phyloP scores from a whole-genome alignment of 2,888 invertebrate species.

The Rotaria socialis region DNA sequence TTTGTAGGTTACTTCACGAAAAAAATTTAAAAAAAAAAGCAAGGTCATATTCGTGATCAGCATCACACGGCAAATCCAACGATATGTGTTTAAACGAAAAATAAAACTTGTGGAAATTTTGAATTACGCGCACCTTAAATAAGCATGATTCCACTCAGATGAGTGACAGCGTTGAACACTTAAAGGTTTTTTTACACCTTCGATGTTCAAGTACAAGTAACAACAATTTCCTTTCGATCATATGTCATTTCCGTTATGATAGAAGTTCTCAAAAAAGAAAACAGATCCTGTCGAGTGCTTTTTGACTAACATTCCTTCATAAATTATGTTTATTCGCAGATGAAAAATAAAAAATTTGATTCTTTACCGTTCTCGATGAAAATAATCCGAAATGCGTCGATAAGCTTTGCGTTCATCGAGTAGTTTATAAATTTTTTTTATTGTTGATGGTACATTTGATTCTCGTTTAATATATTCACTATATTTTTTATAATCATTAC shows the following conservation, averaged over 20 bases:
- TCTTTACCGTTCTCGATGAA: slow-evolving; percentile 35
- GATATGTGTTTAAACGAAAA: no score
- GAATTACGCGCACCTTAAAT: no score
- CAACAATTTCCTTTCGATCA: slow-evolving; percentile 1
- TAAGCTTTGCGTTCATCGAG: slow-evolving; percentile 31
- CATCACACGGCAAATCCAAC: no score
- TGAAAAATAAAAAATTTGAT: no score
- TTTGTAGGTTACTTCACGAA: no score
- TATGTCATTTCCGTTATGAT: not conserved
- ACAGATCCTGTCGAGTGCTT: no score
- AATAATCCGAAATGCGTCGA: slow-evolving; percentile 35
- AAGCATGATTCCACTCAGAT: not conserved
- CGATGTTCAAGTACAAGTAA: not conserved
- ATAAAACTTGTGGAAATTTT: no score
- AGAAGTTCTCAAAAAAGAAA: not conserved
- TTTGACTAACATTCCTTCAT: no score
- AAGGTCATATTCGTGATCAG: no score
- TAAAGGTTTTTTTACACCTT: not conserved
- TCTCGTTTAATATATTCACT: not conserved
- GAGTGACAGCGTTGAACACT: not conserved
- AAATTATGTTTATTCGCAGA: no score
- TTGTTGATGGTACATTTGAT: slow-evolving; percentile 9
- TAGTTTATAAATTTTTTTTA: slow-evolving; percentile 28
- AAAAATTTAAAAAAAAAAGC: no score
- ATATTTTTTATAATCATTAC: slow-evolving; percentile 34